Base-by-base conservation (phyloP, 2,797 vertebrate species). In the Phoebastria nigripes region DNA sequence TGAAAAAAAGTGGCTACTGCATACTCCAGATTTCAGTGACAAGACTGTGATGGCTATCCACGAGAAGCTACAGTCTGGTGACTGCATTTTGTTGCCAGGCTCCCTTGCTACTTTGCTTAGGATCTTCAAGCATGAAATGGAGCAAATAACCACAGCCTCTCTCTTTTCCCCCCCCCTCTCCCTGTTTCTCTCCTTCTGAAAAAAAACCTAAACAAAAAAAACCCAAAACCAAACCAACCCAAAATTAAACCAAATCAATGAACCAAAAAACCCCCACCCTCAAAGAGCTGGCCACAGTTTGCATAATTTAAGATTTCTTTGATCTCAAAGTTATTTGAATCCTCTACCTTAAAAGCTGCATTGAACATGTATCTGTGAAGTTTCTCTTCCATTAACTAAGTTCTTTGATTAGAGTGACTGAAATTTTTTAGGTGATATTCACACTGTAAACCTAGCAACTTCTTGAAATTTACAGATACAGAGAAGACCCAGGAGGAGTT, bases 221-320 rank as follows among this genome's bases (percentile, higher is more conserved):
- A 6, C 0, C 3, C 9, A 44, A 15, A 13, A 44, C 19, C 17
- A 18, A 44, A 44, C 44, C 44, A 44, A 44, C 22, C 8, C 42
- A 47, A 41, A 54, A 33, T 6, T 9, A 54, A 58, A 33, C 14
- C 16, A 62, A 46, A 12, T 8, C 17, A 77, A 90, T 5, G 5
- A 77, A 55, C 7, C 25, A 37, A 70, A 29, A 46, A 28, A 31
- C 3, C 1, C 1, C 11, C 7, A 39, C 1, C 3, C 8, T 65
- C n/a, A 80, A 81, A 78, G 10, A 73, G 5, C 17, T 39, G n/a
- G 13, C 24, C 29, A 56, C 25, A 73, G 41, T 62, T 59, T 63
- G 31, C n/a, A 54, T 25, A 65, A 66, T 51, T 87, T 46, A 52
- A 29, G 18, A 70, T 42, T 66, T 49, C 35, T 93, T 74, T 89